phyloP scores from a whole-genome alignment of 2,113 vertebrate species.

The Conger conger region DNA sequence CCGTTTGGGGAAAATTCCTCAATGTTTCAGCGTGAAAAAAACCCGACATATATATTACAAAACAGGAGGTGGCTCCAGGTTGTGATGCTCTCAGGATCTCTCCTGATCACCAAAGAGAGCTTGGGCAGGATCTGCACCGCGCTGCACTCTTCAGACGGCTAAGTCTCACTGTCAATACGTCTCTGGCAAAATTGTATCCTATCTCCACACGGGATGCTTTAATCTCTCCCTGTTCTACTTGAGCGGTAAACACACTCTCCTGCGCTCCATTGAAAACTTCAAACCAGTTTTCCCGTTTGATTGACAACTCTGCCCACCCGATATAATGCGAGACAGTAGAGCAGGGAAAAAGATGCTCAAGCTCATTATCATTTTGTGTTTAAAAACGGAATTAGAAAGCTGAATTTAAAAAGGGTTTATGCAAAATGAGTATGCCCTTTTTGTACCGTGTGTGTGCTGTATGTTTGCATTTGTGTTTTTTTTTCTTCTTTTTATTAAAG shows the following conservation, averaged over 20 bases:
- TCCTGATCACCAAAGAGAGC: constrained; percentile 24
- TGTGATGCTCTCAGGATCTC: constrained; percentile 4
- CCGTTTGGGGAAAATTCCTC: background rate
- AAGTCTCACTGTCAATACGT: constrained; percentile 69
- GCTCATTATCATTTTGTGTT: no score
- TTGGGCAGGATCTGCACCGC: background rate
- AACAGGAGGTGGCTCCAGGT: constrained; percentile 18
- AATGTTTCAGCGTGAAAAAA: constrained; percentile 7
- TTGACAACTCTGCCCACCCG: constrained; percentile 75
- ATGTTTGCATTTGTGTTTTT: constrained; percentile 27
- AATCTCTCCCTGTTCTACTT: constrained; percentile 70
- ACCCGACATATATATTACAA: background rate
- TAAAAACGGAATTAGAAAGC: no score
- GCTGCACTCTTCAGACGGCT: constrained; percentile 3
- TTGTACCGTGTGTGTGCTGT: constrained; percentile 38
- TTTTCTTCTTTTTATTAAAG: constrained; percentile 15
- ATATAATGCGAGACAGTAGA: constrained; percentile 54
- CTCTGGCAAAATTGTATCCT: constrained; percentile 47
- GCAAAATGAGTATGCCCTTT: background rate
- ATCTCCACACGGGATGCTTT: constrained; percentile 70
- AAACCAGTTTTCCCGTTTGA: constrained; percentile 75
- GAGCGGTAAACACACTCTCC: constrained; percentile 61
- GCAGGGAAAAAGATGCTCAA: background rate
- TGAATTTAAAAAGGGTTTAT: no score
- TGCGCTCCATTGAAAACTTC: constrained; percentile 71